Base-by-base conservation (phyloP, 2,888 invertebrate species). In the Yponomeuta evonymella region DNA sequence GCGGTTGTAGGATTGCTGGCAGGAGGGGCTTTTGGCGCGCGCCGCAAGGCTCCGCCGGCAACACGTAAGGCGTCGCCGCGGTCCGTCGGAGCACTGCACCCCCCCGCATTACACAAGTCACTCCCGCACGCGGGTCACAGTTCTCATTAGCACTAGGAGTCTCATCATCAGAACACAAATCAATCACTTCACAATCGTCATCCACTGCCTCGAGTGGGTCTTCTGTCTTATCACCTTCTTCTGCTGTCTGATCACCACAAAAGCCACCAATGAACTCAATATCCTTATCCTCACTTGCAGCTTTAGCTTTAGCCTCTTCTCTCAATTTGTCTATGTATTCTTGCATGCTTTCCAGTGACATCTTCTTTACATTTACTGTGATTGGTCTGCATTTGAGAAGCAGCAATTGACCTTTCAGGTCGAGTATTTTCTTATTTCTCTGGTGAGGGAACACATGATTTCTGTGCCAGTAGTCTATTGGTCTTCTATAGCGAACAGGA, bases 101-200 rank as follows among this genome's bases (percentile, higher is more conserved):
- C 2, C 89, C 87, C 48, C 87, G 82, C 87, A 90, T 85, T 72
- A 90, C 86, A 74, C 70, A 71, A 62, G 72, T 66, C 73, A 89
- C 83, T 9, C 87, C 89, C 15, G 81, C 88, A 36, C 87, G 85
- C 11, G 90, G 92, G 76, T 90, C 92, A 79, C 86, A 88, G 75
- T 91, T 91, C 76, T 91, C 90, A 74, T 90, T 90, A 10, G 81
- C 87, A 79, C 82, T 83, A 65, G 83, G 76, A 75, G 80, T 81
- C 73, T 95, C 95, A 76, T 95, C 95, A 72, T 95, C 95, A 1
- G 95, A 95, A 83, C 95, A 95, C 79, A 95, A 90, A 81, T 95
- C 94, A 76, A 95, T 95, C 81, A 94, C 93, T 79, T 94, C 93
- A 86, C 89, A 88, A n/a, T 87, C 89, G 76, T 77, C 79, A 67